A percentile compares a stretch with the other conserved stretches of the same genome.
Evolutionary conservation across 2,797 vertebrate species (phyloP).

Genomic region (Sebastes alutus): DNA sequence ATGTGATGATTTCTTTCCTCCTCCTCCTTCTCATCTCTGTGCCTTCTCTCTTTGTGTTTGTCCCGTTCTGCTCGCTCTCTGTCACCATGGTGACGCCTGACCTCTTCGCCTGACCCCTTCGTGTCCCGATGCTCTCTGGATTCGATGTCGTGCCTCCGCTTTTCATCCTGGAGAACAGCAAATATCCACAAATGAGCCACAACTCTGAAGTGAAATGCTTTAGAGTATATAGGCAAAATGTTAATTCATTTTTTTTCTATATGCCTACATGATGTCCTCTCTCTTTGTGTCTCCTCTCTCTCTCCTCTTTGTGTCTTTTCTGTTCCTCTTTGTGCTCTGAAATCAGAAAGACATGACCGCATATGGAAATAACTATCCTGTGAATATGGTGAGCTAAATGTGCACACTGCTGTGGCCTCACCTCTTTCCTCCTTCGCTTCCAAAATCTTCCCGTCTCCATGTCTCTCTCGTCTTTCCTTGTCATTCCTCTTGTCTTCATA

Average conservation of each 20-base stretch:
- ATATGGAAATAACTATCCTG: background rate
- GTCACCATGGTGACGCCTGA: slow-evolving; percentile 30
- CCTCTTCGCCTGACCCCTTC: slow-evolving; percentile 25
- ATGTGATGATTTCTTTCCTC: slow-evolving; percentile 36
- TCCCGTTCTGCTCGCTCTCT: slow-evolving; percentile 58
- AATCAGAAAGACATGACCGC: slow-evolving; percentile 29
- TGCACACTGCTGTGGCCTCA: slow-evolving; percentile 21
- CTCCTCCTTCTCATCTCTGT: slow-evolving; percentile 46
- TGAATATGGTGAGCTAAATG: background rate
- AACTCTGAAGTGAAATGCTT: background rate
- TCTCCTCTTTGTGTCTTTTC: slow-evolving; percentile 72
- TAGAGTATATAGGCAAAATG: background rate
- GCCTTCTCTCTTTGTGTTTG: slow-evolving; percentile 50
- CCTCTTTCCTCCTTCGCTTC: slow-evolving; percentile 71
- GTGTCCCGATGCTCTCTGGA: slow-evolving; percentile 46
- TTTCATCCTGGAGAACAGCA: slow-evolving; percentile 72
- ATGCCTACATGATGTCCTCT: slow-evolving; percentile 70
- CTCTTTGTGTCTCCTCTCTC: slow-evolving; percentile 74
- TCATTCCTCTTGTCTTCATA: slow-evolving; percentile 53
- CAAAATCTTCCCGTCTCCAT: slow-evolving; percentile 53
- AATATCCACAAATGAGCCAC: background rate
- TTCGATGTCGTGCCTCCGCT: slow-evolving; percentile 46
- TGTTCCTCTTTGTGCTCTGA: slow-evolving; percentile 69
- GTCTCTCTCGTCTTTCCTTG: slow-evolving; percentile 67
- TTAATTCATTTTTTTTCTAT: background rate